A percentile compares a stretch with the other conserved stretches of the same genome.
Conservation (phyloP, 2,113 vertebrate genomes). For the Daboia siamensis region DNA sequence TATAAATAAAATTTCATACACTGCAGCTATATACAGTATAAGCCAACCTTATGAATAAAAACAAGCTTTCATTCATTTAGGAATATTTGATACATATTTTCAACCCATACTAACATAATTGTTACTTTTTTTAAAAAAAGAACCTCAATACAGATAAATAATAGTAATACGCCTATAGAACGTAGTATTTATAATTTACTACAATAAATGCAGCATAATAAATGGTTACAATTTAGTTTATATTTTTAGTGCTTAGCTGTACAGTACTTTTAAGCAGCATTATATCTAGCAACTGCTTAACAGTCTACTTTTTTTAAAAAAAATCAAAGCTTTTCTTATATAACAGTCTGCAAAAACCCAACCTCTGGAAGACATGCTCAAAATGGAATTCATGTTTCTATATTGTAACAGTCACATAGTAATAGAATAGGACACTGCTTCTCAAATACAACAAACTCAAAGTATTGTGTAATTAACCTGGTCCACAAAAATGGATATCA, state of each 20-base stretch:
- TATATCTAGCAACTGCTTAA: not conserved
- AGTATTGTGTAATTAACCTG: not conserved
- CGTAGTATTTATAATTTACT: slow-evolving; percentile 21
- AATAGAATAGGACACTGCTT: slow-evolving; percentile 5
- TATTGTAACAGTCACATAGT: slow-evolving; percentile 5
- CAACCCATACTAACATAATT: slow-evolving; percentile 1
- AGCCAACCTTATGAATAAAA: slow-evolving; percentile 22
- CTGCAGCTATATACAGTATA: slow-evolving; percentile 2
- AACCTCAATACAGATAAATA: not conserved
- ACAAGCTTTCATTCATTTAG: not conserved
- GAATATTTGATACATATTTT: not conserved
- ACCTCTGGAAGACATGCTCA: slow-evolving; percentile 25
- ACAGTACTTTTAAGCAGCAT: slow-evolving; percentile 21
- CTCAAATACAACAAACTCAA: not conserved
- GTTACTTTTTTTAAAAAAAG: not conserved
- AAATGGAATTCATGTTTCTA: slow-evolving; percentile 36
- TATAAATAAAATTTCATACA: slow-evolving; percentile 32
- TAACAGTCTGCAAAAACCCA: slow-evolving; percentile 60
- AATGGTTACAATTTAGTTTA: not conserved
- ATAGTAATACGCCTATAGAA: slow-evolving; percentile 18
- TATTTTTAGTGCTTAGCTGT: not conserved
- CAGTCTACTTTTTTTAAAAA: slow-evolving; percentile 1
- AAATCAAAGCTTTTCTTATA: slow-evolving; percentile 49
- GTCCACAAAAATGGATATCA: not conserved
- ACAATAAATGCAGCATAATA: slow-evolving; percentile 11